These are phyloP conservation scores for Garra rufa DNA, from an alignment of 2,113 vertebrate genomes.

Conservation along the genomic window DNA sequence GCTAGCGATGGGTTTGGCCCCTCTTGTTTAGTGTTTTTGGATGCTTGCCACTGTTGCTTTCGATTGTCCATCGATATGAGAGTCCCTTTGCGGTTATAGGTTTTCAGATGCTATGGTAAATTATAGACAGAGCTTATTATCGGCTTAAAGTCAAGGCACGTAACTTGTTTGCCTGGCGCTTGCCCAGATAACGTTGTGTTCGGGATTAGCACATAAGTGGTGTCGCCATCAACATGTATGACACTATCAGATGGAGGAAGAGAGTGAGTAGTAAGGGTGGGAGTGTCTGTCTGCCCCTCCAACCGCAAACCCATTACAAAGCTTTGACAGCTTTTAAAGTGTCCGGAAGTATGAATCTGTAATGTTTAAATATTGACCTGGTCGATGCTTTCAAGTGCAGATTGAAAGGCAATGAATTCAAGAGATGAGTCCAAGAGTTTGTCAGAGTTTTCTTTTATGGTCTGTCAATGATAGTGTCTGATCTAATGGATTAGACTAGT, in stretches of 20 bases:
- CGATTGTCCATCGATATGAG: not conserved
- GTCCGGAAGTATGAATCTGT: not conserved
- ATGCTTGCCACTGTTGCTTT: not conserved
- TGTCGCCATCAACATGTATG: constrained; percentile 36
- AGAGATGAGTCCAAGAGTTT: not conserved
- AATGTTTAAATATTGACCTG: not conserved
- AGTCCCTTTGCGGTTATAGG: not conserved
- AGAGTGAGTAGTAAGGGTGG: not conserved
- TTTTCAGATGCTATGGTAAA: constrained; percentile 18
- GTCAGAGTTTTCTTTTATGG: not conserved
- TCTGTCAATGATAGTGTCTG: not conserved
- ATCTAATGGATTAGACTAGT: not conserved
- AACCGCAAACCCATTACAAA: not conserved
- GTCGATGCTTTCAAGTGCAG: not conserved
- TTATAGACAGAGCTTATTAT: constrained; percentile 65
- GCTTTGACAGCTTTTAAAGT: not conserved
- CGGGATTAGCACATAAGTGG: constrained; percentile 34
- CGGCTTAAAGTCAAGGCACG: constrained; percentile 62
- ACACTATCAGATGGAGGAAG: not conserved
- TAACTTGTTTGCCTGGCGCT: constrained; percentile 39
- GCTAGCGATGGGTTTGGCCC: constrained; percentile 17
- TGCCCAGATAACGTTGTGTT: constrained; percentile 6
- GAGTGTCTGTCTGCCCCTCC: not conserved
- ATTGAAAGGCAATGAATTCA: not conserved
- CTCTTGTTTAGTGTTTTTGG: not conserved